phyloP scores from a whole-genome alignment of 2,797 vertebrate genomes.

The Sebastes itinus region DNA sequence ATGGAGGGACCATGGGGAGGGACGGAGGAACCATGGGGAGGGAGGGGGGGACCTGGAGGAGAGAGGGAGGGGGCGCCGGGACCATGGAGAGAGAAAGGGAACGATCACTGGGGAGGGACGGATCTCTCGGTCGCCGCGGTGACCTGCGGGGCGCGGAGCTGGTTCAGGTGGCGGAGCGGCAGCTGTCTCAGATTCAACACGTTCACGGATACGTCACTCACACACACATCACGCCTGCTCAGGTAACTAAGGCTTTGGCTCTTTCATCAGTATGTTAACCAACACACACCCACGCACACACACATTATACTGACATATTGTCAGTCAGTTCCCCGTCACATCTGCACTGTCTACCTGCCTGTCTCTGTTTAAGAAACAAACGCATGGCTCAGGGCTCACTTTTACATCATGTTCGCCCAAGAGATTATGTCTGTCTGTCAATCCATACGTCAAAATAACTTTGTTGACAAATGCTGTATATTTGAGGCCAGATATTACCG shows the following conservation, averaged over 20 bases:
- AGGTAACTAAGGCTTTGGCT: constrained; percentile 64
- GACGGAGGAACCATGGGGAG: constrained; percentile 16
- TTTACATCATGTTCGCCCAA: background rate
- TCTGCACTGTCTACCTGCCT: constrained; percentile 1
- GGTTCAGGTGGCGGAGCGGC: constrained; percentile 95
- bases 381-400: background rate
- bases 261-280: background rate
- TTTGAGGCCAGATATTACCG: background rate
- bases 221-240: constrained; percentile 86
- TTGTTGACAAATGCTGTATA: background rate
- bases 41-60: constrained; percentile 44
- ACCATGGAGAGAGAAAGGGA: constrained; percentile 59
- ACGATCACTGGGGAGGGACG: constrained; percentile 84
- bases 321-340: constrained; percentile 1
- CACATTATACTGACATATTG: background rate
- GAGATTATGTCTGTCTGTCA: constrained; percentile 1
- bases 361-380: background rate
- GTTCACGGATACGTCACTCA: constrained; percentile 95
- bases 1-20: background rate
- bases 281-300: background rate
- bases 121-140: constrained; percentile 83
- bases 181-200: constrained; percentile 95
- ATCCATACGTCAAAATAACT: background rate
- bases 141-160: constrained; percentile 90
- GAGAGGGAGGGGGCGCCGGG: constrained; percentile 43